Percentiles rank a stretch among this genome's conserved stretches.
Evolutionary conservation across 1,140 invertebrate genomes (phyloP).

Genomic region (Drosophila kurseongensis): DNA sequence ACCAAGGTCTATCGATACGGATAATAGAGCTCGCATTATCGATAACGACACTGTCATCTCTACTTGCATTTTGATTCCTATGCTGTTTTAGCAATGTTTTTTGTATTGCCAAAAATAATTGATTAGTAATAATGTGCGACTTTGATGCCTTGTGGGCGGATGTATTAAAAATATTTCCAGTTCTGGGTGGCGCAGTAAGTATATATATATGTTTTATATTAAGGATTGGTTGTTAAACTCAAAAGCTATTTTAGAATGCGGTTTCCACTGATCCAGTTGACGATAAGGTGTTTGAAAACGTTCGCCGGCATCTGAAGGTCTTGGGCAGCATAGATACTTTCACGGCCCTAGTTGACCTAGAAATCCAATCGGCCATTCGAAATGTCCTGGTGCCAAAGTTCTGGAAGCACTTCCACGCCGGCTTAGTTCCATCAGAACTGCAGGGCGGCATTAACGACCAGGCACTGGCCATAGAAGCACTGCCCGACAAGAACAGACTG

Average conservation of each 20-base stretch:
- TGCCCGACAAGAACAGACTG: conserved; percentile 49
- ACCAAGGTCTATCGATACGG: conserved; percentile 19
- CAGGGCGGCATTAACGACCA: conserved; percentile 21
- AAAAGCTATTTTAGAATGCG: conserved; percentile 16
- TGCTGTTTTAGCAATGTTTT: conserved; percentile 3
- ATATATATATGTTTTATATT: background rate
- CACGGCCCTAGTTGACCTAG: conserved; percentile 53
- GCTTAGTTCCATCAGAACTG: conserved; percentile 16
- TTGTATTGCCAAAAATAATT: conserved; percentile 8
- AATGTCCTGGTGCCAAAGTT: conserved; percentile 70
- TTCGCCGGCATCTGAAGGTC: conserved; percentile 43
- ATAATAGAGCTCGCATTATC: background rate
- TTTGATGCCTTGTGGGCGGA: conserved; percentile 58
- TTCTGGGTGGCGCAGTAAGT: conserved; percentile 57
- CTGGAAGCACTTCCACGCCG: conserved; percentile 65
- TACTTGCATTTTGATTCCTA: conserved; percentile 21
- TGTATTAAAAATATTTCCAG: conserved; percentile 63
- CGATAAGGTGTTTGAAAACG: conserved; percentile 49
- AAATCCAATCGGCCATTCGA: conserved; percentile 60
- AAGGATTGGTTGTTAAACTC: background rate
- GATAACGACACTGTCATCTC: conserved; percentile 7
- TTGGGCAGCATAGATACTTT: conserved; percentile 52
- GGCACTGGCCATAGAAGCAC: conserved; percentile 23
- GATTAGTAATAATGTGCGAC: conserved; percentile 52
- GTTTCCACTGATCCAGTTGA: conserved; percentile 25